Percentiles rank a stretch among this genome's conserved stretches.
These are phyloP conservation scores for Zaprionus capensis DNA, from an alignment of 1,140 invertebrate species.

Conservation along the genomic window DNA sequence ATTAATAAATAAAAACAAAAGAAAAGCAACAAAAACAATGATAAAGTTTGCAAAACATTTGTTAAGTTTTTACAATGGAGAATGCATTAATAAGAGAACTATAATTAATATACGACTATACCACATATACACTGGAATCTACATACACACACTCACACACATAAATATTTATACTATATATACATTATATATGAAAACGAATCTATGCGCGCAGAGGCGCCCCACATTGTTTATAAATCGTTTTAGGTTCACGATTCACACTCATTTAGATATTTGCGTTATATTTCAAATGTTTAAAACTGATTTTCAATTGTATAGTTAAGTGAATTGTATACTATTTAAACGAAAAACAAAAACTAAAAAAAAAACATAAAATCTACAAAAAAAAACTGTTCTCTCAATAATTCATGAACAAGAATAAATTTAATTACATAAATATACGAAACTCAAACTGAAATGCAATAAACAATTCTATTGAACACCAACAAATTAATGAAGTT, in stretches of 20 bases:
- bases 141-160: not conserved
- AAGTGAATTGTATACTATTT: conserved; percentile 81
- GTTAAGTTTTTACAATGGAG: conserved; percentile 81
- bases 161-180: conserved; percentile 18
- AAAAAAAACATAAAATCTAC: conserved; percentile 33
- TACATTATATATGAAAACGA: conserved; percentile 5
- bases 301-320: conserved; percentile 79
- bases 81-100: conserved; percentile 71
- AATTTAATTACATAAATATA: conserved; percentile 71
- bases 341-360: conserved; percentile 56
- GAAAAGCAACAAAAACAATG: conserved; percentile 22
- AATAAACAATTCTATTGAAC: conserved; percentile 80
- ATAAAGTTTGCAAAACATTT: conserved; percentile 75
- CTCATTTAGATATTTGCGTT: conserved; percentile 30
- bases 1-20: conserved; percentile 35
- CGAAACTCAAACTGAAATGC: conserved; percentile 65
- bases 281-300: conserved; percentile 51
- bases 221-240: conserved; percentile 52
- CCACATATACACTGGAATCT: conserved; percentile 8
- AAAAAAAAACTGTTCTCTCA: conserved; percentile 68
- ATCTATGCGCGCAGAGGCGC: conserved; percentile 8
- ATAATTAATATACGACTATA: conserved; percentile 49
- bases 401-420: conserved; percentile 75
- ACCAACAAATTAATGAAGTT: conserved; percentile 43
- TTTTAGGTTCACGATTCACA: conserved; percentile 44